These are phyloP conservation scores for Drosophila littoralis DNA, from an alignment of 1,140 invertebrate genomes.

Conservation along the genomic window DNA sequence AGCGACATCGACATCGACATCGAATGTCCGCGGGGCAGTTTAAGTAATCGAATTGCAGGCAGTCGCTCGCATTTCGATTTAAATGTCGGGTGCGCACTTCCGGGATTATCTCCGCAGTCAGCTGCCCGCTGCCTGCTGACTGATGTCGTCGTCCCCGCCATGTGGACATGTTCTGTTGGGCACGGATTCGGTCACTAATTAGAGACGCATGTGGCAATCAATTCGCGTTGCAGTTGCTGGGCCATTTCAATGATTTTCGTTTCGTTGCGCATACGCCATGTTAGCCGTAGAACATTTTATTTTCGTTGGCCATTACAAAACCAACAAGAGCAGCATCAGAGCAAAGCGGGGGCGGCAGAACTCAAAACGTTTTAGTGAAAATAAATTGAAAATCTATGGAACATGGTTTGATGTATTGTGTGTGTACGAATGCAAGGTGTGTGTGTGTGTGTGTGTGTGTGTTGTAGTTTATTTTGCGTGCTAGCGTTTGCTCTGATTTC, in stretches of 20 bases:
- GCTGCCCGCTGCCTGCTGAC: conserved; percentile 4
- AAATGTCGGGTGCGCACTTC: conserved; percentile 70
- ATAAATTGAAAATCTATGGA: conserved; percentile 80
- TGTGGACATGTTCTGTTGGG: conserved; percentile 12
- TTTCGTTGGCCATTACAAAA: conserved; percentile 64
- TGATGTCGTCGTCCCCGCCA: conserved; percentile 20
- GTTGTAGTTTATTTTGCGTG: conserved; percentile 46
- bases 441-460: conserved; percentile 12
- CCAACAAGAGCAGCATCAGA: conserved; percentile 45
- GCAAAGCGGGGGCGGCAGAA: conserved; percentile 36
- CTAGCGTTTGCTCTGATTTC: conserved; percentile 62
- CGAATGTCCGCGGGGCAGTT: conserved; percentile 29
- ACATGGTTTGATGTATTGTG: conserved; percentile 71
- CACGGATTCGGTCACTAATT: conserved; percentile 60
- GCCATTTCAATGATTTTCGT: conserved; percentile 57
- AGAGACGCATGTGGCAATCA: conserved; percentile 74
- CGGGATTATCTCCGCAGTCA: conserved; percentile 55
- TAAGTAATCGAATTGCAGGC: conserved; percentile 70
- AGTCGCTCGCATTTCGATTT: conserved; percentile 54
- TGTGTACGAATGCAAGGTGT: conserved; percentile 6
- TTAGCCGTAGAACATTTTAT: conserved; percentile 39
- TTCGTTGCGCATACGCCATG: conserved; percentile 41
- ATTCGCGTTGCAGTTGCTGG: conserved; percentile 68
- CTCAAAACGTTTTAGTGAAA: conserved; percentile 76
- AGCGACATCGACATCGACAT: conserved; percentile 1